Evolutionary conservation across 1,140 invertebrate genomes (phyloP).

Genomic region (Lasioglossum baleicum): DNA sequence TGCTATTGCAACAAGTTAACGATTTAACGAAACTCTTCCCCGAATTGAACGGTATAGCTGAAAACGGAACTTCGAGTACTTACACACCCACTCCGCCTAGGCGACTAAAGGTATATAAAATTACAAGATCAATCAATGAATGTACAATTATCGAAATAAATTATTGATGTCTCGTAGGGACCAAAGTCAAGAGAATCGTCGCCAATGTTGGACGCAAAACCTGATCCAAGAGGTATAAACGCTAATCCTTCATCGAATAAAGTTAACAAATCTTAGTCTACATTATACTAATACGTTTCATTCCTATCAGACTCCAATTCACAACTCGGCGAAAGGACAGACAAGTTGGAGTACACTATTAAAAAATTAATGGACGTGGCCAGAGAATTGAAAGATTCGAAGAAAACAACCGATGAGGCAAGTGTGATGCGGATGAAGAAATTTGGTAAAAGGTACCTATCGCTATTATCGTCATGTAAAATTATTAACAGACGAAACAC

Average conservation of each 20-base stretch:
- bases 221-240: slow-evolving; percentile 74
- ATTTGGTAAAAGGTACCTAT: slow-evolving; percentile 73
- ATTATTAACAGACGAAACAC: too few species aligned
- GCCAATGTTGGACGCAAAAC: slow-evolving; percentile 79
- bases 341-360: slow-evolving; percentile 77
- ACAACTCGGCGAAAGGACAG: slow-evolving; percentile 65
- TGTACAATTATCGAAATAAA: not conserved
- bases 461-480: not conserved
- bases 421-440: slow-evolving; percentile 70
- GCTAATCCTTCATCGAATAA: not conserved
- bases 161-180: slow-evolving; percentile 69
- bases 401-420: slow-evolving; percentile 71
- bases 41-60: slow-evolving; percentile 79
- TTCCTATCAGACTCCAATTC: slow-evolving; percentile 40
- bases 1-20: slow-evolving; percentile 88
- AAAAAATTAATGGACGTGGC: slow-evolving; percentile 75
- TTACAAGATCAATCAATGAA: not conserved
- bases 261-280: not conserved
- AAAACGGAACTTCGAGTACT: slow-evolving; percentile 67
- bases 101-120: slow-evolving; percentile 76
- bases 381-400: slow-evolving; percentile 75
- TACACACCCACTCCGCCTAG: slow-evolving; percentile 82
- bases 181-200: slow-evolving; percentile 83
- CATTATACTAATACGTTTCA: slow-evolving; percentile 20
- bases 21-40: slow-evolving; percentile 87